These are phyloP conservation scores for Daboia siamensis DNA, from an alignment of 2,113 vertebrate species.

Conservation along the genomic window DNA sequence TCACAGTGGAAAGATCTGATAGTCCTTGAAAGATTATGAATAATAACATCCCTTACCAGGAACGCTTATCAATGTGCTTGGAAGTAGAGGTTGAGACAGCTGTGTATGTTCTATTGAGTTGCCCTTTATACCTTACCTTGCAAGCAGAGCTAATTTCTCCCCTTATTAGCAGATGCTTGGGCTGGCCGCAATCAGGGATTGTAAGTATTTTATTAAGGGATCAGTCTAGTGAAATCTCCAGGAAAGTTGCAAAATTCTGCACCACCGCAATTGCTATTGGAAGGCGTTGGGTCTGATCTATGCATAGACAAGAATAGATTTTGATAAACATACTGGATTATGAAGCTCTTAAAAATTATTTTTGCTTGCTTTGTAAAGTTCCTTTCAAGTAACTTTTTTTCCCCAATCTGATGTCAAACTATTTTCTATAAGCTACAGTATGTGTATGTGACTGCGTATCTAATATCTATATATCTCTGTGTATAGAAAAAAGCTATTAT, in stretches of 20 bases:
- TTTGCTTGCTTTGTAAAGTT: not conserved
- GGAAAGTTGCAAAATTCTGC: not conserved
- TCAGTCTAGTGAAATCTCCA: not conserved
- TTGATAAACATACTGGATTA: not conserved
- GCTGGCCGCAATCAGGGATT: not conserved
- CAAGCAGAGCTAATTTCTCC: not conserved
- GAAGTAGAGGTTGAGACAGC: not conserved
- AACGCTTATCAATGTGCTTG: not conserved
- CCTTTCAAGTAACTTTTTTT: not conserved
- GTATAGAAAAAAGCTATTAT: not conserved
- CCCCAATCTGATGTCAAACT: not conserved
- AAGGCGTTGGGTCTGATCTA: not conserved
- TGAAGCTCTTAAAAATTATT: not conserved
- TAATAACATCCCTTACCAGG: not conserved
- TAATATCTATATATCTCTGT: not conserved
- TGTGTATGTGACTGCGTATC: not conserved
- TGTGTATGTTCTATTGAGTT: not conserved
- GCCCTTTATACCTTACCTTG: not conserved
- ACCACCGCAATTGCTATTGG: not conserved
- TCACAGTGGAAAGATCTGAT: not conserved
- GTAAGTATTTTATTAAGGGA: not conserved
- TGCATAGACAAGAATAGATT: not conserved
- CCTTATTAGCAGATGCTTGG: not conserved
- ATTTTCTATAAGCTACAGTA: not conserved
- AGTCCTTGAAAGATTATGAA: not conserved